Conservation (phyloP, 2,797 vertebrate genomes). For the Chaetodon trifasciatus region DNA sequence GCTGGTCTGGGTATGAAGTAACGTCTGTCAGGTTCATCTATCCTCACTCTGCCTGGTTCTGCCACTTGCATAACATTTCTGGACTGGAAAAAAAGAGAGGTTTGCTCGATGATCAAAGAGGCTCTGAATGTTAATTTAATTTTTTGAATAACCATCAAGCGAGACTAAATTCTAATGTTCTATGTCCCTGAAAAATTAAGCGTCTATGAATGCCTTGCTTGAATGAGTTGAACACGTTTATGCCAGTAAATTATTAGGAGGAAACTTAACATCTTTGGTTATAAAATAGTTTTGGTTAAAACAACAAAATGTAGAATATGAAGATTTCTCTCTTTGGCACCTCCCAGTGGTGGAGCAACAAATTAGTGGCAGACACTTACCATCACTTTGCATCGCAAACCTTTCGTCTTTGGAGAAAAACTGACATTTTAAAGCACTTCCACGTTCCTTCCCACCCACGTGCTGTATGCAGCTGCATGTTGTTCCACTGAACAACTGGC, state of each 20-base stretch:
- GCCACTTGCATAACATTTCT: constrained; percentile 27
- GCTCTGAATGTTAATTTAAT: background rate
- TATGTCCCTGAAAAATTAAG: background rate
- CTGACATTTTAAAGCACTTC: constrained; percentile 44
- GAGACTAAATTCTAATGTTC: background rate
- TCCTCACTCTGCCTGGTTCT: constrained; percentile 53
- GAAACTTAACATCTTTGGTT: background rate
- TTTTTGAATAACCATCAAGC: constrained; percentile 1
- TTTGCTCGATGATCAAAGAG: background rate
- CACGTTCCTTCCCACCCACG: constrained; percentile 41
- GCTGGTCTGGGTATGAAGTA: constrained; percentile 72
- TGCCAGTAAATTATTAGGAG: background rate
- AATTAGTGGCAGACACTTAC: background rate
- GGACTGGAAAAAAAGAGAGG: background rate
- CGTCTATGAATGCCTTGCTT: background rate
- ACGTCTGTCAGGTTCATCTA: constrained; percentile 74
- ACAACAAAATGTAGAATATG: background rate
- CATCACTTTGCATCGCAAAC: constrained; percentile 1
- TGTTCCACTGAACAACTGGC: constrained; percentile 41
- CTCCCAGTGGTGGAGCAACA: background rate
- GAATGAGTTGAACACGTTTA: background rate
- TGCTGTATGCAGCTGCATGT: constrained; percentile 31
- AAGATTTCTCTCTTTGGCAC: background rate
- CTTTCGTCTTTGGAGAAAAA: constrained; percentile 17
- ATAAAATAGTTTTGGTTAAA: background rate